Conservation (phyloP, 1,140 invertebrate species). For the Tetragonula clypearis region DNA sequence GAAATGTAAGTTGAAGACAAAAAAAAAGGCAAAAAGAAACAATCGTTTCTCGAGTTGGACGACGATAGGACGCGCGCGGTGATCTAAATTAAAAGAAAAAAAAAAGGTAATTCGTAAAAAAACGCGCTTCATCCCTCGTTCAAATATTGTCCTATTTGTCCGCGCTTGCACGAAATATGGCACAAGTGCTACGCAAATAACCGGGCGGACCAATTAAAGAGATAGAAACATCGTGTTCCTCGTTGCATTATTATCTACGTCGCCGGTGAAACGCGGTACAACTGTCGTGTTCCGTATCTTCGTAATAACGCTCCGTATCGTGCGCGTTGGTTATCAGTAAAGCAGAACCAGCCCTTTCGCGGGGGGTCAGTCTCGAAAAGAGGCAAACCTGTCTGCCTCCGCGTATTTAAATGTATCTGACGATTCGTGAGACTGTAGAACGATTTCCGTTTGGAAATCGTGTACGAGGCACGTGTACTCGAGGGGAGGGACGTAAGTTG, state of each 20-base stretch:
- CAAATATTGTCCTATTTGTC: slow-evolving; percentile 19
- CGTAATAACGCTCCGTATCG: slow-evolving; percentile 69
- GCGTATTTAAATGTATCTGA: background rate
- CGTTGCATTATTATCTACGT: slow-evolving; percentile 50
- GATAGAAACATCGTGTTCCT: slow-evolving; percentile 47
- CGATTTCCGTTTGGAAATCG: background rate
- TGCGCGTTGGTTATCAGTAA: slow-evolving; percentile 66
- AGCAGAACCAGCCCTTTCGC: slow-evolving; percentile 66
- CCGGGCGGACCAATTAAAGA: slow-evolving; percentile 54
- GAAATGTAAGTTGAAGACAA: too few relatives aligned
- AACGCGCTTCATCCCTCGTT: background rate
- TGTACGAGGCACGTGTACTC: too few relatives aligned
- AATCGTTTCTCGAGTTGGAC: too few relatives aligned
- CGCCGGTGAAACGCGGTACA: slow-evolving; percentile 38
- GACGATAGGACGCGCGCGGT: too few relatives aligned
- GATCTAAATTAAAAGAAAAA: background rate
- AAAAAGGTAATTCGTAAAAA: background rate
- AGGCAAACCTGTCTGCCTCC: background rate
- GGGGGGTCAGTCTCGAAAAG: background rate
- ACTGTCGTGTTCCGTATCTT: slow-evolving; percentile 64
- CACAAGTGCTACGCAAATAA: slow-evolving; percentile 64
- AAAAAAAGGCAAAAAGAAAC: too few relatives aligned
- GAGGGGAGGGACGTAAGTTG: background rate
- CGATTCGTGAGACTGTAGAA: background rate
- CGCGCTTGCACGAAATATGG: background rate